These are phyloP conservation scores for Phalacrocorax aristotelis DNA, from an alignment of 2,113 vertebrate species.

Conservation along the genomic window DNA sequence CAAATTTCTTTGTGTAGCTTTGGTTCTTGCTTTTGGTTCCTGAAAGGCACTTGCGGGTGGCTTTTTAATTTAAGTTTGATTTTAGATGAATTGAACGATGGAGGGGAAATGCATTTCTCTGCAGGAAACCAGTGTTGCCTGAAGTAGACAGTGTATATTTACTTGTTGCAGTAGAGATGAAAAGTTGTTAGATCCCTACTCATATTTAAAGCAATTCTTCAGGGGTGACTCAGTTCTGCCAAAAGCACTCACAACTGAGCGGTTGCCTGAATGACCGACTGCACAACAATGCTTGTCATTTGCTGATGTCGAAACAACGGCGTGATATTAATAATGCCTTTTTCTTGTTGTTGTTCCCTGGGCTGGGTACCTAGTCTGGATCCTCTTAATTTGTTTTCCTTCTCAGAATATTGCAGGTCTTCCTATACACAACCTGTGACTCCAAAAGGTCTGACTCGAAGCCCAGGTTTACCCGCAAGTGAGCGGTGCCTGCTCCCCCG, in stretches of 20 bases:
- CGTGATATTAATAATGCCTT: background rate
- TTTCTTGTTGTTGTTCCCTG: too few relatives aligned
- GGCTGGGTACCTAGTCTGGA: background rate
- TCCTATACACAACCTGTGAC: background rate
- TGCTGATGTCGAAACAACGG: background rate
- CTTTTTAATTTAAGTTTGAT: background rate
- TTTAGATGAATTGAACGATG: background rate
- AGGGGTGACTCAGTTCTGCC: background rate
- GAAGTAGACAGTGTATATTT: background rate
- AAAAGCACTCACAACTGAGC: background rate
- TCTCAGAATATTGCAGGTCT: too few relatives aligned
- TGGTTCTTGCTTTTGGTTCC: background rate
- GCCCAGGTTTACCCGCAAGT: background rate
- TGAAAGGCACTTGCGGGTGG: background rate
- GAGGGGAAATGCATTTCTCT: background rate
- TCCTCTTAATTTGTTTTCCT: background rate
- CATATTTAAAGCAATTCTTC: background rate
- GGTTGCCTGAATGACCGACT: background rate
- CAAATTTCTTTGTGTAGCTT: background rate
- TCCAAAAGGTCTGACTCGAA: background rate
- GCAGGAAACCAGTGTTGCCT: background rate
- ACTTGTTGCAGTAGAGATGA: background rate
- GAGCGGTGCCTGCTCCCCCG: background rate
- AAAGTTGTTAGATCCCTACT: background rate
- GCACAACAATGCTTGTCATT: background rate